These are phyloP conservation scores for Drosophila virilis DNA, from an alignment of 1,140 invertebrate genomes.

Conservation along the genomic window DNA sequence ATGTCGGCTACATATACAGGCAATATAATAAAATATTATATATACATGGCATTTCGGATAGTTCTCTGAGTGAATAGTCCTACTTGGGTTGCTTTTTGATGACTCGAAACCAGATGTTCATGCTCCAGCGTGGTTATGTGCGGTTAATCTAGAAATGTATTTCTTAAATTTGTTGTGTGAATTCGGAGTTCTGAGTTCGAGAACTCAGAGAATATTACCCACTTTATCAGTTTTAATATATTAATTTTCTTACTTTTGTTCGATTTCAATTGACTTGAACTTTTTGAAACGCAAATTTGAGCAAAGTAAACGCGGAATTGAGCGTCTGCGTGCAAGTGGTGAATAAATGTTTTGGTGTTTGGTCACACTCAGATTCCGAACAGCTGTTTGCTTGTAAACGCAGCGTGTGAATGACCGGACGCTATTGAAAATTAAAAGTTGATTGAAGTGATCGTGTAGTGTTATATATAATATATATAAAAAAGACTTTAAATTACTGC, in stretches of 20 bases:
- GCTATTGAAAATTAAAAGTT: background rate
- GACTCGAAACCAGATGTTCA: too few species aligned
- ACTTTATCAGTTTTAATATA: too few species aligned
- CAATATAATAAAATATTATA: background rate
- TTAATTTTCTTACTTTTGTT: too few species aligned
- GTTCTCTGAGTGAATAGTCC: background rate
- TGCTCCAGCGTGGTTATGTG: too few species aligned
- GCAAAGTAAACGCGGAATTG: background rate
- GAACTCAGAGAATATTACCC: too few species aligned
- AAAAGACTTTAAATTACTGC: too few species aligned
- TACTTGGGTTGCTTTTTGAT: background rate
- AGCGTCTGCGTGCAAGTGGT: background rate
- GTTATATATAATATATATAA: too few species aligned
- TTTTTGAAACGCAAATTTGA: constrained; percentile 3
- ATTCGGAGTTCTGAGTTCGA: too few species aligned
- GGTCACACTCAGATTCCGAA: background rate
- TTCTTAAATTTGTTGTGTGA: too few species aligned
- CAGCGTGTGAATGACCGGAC: constrained; percentile 2
- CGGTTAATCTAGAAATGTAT: background rate
- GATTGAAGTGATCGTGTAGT: background rate
- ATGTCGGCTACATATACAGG: background rate
- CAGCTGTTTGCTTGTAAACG: constrained; percentile 1
- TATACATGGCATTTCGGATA: background rate
- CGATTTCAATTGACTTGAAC: too few species aligned
- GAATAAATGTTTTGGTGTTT: background rate